Evolutionary conservation across 2,113 vertebrate species (phyloP).

Genomic region (Nothocercus nigrocapillus): DNA sequence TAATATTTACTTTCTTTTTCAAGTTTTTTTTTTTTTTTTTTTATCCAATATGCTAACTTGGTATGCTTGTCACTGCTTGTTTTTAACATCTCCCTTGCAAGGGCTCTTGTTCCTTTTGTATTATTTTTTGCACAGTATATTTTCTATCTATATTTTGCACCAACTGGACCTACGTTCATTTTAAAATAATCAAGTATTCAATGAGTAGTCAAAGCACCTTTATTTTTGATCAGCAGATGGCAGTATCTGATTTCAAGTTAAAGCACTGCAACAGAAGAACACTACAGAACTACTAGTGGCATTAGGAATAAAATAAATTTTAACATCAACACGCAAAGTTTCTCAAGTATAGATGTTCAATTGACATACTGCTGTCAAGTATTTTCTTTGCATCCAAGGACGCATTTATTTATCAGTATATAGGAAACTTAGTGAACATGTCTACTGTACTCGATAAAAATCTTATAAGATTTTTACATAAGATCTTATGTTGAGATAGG

Average conservation of each 20-base stretch:
- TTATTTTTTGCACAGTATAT: background rate
- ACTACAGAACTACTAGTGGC: rapidly evolving
- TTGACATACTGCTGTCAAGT: background rate
- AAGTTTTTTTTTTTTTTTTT: background rate
- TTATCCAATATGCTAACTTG: no score
- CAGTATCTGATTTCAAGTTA: slow-evolving; percentile 8
- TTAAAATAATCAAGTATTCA: background rate
- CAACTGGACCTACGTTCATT: background rate
- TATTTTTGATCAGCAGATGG: slow-evolving; percentile 56
- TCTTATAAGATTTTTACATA: background rate
- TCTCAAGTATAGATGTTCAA: background rate
- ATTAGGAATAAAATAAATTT: background rate
- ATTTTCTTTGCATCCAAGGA: background rate
- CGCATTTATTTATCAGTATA: background rate
- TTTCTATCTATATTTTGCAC: background rate
- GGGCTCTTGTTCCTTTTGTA: background rate
- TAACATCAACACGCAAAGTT: background rate
- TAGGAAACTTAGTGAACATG: background rate
- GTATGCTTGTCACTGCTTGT: background rate
- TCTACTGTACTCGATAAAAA: background rate
- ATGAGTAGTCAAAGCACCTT: background rate
- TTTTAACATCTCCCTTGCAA: background rate
- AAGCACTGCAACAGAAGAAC: no score
- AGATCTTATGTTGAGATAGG: background rate
- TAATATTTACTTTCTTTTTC: background rate